These are phyloP conservation scores for Alcis repandata DNA, from an alignment of 2,888 invertebrate species.

Conservation along the genomic window DNA sequence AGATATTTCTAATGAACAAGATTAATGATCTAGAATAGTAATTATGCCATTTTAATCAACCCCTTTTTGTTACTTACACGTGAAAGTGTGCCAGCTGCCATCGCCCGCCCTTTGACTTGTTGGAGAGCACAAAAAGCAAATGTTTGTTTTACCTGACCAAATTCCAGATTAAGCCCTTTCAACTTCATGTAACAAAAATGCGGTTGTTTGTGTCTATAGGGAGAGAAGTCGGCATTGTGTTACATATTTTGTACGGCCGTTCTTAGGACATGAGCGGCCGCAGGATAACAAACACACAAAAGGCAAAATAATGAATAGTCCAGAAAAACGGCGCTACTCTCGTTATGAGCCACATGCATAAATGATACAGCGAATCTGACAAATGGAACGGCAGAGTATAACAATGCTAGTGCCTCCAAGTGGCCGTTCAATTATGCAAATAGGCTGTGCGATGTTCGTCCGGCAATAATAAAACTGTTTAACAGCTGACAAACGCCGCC, in stretches of 20 bases:
- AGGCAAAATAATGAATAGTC: slow-evolving; percentile 83
- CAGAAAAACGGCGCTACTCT: slow-evolving; percentile 80
- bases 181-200: slow-evolving; percentile 76
- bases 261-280: slow-evolving; percentile 71
- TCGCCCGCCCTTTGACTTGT: slow-evolving; percentile 52
- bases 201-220: slow-evolving; percentile 73
- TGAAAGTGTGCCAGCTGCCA: slow-evolving; percentile 39
- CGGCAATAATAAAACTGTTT: slow-evolving; percentile 85
- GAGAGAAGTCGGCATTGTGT: slow-evolving; percentile 68
- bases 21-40: slow-evolving; percentile 26
- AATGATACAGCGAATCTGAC: slow-evolving; percentile 86
- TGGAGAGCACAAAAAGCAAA: slow-evolving; percentile 67
- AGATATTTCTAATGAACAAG: slow-evolving; percentile 34
- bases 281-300: slow-evolving; percentile 79
- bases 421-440: slow-evolving; percentile 87
- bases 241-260: slow-evolving; percentile 68
- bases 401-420: slow-evolving; percentile 85
- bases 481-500: slow-evolving; percentile 82
- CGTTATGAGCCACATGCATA: slow-evolving; percentile 85
- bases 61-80: slow-evolving; percentile 26
- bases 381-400: slow-evolving; percentile 85
- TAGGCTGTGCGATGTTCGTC: slow-evolving; percentile 81
- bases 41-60: slow-evolving; percentile 33
- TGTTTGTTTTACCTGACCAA: slow-evolving; percentile 77
- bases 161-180: slow-evolving; percentile 77